Conservation (phyloP, 2,888 invertebrate genomes). For the Dynastes hyllus region DNA sequence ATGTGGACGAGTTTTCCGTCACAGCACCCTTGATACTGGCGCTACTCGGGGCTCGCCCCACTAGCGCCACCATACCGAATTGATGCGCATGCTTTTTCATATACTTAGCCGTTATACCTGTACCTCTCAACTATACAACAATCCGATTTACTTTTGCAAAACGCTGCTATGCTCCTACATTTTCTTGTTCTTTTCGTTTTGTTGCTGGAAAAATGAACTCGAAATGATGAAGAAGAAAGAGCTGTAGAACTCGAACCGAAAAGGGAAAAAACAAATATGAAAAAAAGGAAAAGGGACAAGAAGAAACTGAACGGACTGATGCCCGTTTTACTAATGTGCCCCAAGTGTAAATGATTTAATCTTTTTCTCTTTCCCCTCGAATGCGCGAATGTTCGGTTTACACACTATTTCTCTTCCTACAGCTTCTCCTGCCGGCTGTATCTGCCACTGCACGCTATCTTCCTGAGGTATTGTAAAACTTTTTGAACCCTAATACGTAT, state of each 20-base stretch:
- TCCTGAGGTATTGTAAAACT: slow-evolving; percentile 34
- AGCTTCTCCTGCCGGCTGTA: not conserved
- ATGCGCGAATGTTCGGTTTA: not conserved
- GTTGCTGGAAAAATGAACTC: slow-evolving; percentile 16
- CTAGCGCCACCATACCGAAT: slow-evolving; percentile 61
- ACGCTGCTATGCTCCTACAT: slow-evolving; percentile 29
- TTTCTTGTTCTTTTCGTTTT: slow-evolving; percentile 39
- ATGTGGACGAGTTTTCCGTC: slow-evolving; percentile 62
- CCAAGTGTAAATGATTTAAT: slow-evolving; percentile 48
- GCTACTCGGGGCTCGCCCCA: slow-evolving; percentile 65
- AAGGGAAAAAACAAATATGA: slow-evolving; percentile 7
- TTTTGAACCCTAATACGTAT: slow-evolving; percentile 37
- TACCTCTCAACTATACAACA: slow-evolving; percentile 56
- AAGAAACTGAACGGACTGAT: slow-evolving; percentile 27
- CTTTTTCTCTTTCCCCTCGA: slow-evolving; percentile 35
- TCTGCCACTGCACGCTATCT: slow-evolving; percentile 22
- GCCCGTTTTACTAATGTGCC: slow-evolving; percentile 49
- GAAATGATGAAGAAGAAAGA: slow-evolving; percentile 34
- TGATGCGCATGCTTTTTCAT: slow-evolving; percentile 52
- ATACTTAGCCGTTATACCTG: slow-evolving; percentile 63
- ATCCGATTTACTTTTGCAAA: slow-evolving; percentile 58
- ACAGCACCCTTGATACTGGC: slow-evolving; percentile 67
- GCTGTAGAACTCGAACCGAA: not conserved
- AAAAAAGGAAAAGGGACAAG: slow-evolving; percentile 25
- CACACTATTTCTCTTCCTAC: not conserved